Conservation (phyloP, 2,113 vertebrate genomes). For the Cepphus grylle region DNA sequence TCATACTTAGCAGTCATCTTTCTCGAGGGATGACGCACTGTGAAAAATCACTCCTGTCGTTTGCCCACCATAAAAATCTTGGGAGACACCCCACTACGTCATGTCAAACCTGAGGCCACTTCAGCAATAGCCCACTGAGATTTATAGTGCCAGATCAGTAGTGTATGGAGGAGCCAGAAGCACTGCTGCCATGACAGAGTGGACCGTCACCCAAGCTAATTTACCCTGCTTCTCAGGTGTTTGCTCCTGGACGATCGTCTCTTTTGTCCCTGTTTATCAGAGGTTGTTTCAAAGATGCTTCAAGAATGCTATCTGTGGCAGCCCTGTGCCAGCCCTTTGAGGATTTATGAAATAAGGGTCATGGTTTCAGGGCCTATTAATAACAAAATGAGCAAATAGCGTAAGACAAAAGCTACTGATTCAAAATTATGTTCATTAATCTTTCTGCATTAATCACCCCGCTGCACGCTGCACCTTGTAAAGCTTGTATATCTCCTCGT, state of each 20-base stretch:
- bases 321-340: neutral
- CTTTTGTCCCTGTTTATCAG: neutral
- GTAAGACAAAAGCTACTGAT: neutral
- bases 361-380: neutral
- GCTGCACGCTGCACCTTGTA: neutral
- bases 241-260: neutral
- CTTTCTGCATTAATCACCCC: constrained; percentile 48
- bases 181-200: neutral
- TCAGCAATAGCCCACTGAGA: neutral
- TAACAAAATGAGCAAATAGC: neutral
- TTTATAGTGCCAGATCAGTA: neutral
- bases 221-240: neutral
- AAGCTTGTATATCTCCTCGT: constrained; percentile 20
- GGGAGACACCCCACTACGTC: neutral
- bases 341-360: constrained; percentile 7
- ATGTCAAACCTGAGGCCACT: neutral
- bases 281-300: neutral
- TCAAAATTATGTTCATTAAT: constrained; percentile 57
- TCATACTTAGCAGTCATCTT: neutral
- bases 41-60: neutral
- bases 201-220: neutral
- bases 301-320: neutral
- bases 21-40: neutral
- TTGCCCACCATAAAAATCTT: neutral
- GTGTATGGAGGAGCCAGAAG: neutral